Base-by-base conservation (phyloP, 2,797 vertebrate genomes). In the Enteromius mattozi region DNA sequence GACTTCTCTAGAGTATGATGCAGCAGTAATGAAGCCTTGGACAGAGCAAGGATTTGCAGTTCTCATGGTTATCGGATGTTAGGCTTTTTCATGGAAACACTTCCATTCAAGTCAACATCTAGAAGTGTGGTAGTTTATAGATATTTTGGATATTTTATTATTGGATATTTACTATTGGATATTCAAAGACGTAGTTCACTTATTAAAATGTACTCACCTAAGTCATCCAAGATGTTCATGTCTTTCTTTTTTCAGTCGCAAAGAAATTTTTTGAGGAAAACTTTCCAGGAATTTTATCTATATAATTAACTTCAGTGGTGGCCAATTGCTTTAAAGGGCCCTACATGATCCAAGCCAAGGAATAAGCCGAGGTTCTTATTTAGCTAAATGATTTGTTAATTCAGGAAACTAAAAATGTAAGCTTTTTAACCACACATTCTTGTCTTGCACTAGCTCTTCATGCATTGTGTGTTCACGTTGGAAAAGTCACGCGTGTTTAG, bases 1-100 rank as follows among this genome's bases (percentile, higher is more conserved):
- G 59, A 54, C 30, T 76, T 66, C 45, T 82, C 30, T 74, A 30
- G 61, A 51, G 70, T 47, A 5, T 82, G 59, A 75, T 75, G 71
- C 21, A 49, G 71, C 45, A 51, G 13, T 75, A 37, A 33, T 51
- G 10, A 82, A 75, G 30, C 61, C 42, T 66, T 17, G 19, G 24
- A 30, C 3, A 8, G 40, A 13, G 19, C 6, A 49, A 66, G 45
- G 78, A 49, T 49, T 80, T 80, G 63, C 14, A 21, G 37, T 27
- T 72, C 13, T 63, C 16, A 27, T 82, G 27, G 13, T 63, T 56
- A 21, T 42, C 1, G 9, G 45, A 74, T 74, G n/a, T 54, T 5
- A 13, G 49, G 27, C 30, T n/a, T 68, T 63, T 78, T 27, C 24
- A 61, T 13, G 17, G n/a, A 42, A 61, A 42, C 8, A 0, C 17